Evolutionary conservation across 2,888 invertebrate genomes (phyloP), one percentile per base, ranked within the genome.

Genomic region (Abrostola tripartita): DNA sequence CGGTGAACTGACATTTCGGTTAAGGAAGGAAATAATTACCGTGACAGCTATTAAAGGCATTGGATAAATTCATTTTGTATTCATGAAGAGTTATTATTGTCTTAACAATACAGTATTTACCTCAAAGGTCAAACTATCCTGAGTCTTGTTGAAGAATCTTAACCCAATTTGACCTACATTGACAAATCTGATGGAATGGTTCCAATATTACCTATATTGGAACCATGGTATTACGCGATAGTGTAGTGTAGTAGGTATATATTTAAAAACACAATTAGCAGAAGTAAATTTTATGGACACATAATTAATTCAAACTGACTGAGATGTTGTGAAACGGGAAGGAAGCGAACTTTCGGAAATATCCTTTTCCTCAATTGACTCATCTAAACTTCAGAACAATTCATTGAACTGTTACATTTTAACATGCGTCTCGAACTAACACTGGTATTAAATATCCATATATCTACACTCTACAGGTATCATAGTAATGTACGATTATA

Each of bases 11-110:
- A n/a, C 51, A 65, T 66, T 76, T 69, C 62, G 52, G 49, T 51
- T 35, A 52, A 75, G 52, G 56, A 67, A 69, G 75, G 66, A 77
- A 79, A 68, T 59, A 60, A 70, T 79, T 68, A 68, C 9, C 6
- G 14, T 57, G 9, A 24, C 38, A 41, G 38, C 36, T 36, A 58
- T 50, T 55, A 54, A 64, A 12, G 38, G n/a, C 12, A 47, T 78
- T 77, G 65, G 69, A 11, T 56, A 38, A 40, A 64, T 61, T 59
- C 24, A 60, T 68, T 63, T 40, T 37, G 24, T 1, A 8, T 47
- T 54, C 61, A 61, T 71, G 24, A 42, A 57, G 37, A 47, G 56
- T 7, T 61, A 58, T 71, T 71, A 74, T 49, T 7, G 14, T 40
- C 37, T 40, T 52, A 8, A 14, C 52, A 42, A 1, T 0, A 14